These are phyloP conservation scores for Spilosoma lubricipeda DNA, from an alignment of 2,888 invertebrate species.

Conservation along the genomic window DNA sequence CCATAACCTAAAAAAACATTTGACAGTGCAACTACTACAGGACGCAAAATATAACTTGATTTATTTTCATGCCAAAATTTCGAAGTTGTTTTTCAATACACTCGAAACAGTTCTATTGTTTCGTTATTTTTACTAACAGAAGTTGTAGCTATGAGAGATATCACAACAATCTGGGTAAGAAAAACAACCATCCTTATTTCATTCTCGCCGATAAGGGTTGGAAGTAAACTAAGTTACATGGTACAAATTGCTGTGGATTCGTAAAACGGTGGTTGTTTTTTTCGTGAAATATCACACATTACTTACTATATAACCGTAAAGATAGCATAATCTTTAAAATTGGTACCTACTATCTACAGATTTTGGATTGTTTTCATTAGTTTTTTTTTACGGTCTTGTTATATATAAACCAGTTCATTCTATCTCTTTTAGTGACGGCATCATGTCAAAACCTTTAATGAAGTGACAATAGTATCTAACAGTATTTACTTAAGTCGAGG, in stretches of 20 bases:
- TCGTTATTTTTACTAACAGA: constrained; percentile 23
- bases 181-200: constrained; percentile 40
- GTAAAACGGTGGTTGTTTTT: not conserved
- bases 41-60: constrained; percentile 17
- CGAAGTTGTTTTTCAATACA: constrained; percentile 21
- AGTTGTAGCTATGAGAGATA: constrained; percentile 28
- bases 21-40: not conserved
- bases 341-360: not conserved
- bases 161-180: constrained; percentile 36
- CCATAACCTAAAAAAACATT: not conserved
- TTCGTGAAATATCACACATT: not conserved
- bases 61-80: not conserved
- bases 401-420: not conserved
- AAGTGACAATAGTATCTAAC: not conserved
- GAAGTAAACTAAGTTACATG: constrained; percentile 39
- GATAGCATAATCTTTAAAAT: not conserved
- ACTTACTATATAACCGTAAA: constrained; percentile 1
- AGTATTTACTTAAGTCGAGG: not conserved
- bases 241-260: constrained; percentile 39
- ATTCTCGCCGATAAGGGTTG: constrained; percentile 36
- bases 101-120: constrained; percentile 29
- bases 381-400: not conserved
- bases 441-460: not conserved
- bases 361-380: not conserved
- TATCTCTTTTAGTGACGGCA: not conserved